These are phyloP conservation scores for Augochlorella aurata DNA, from an alignment of 2,888 invertebrate species.

Conservation along the genomic window DNA sequence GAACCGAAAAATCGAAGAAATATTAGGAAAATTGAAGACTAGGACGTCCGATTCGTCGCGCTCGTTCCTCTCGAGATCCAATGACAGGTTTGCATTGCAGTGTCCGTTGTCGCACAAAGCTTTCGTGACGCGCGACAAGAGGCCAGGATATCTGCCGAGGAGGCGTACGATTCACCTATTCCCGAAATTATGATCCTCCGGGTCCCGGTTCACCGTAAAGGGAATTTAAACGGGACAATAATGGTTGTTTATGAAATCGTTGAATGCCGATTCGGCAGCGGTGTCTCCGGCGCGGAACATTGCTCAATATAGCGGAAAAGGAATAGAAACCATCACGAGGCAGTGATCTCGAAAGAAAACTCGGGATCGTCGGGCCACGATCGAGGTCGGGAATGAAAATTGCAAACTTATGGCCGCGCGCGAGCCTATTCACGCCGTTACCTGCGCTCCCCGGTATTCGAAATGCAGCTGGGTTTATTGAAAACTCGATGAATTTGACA, in stretches of 20 bases:
- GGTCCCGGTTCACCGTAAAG: constrained; percentile 32
- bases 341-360: constrained; percentile 58
- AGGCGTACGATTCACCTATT: constrained; percentile 39
- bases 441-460: constrained; percentile 20
- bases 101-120: constrained; percentile 10
- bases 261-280: constrained; percentile 58
- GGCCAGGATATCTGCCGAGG: constrained; percentile 55
- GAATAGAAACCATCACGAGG: constrained; percentile 46
- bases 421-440: constrained; percentile 46
- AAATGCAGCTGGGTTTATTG: constrained; percentile 50
- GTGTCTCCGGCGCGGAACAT: constrained; percentile 61
- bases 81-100: background rate
- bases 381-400: constrained; percentile 67
- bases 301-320: constrained; percentile 73
- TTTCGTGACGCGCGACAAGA: constrained; percentile 61
- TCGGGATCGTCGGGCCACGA: constrained; percentile 58
- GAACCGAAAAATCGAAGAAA: background rate
- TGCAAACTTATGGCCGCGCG: constrained; percentile 70
- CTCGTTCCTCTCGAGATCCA: constrained; percentile 10
- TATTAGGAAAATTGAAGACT: background rate
- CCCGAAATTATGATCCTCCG: constrained; percentile 67
- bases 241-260: constrained; percentile 73
- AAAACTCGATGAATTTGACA: constrained; percentile 12
- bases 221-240: constrained; percentile 68
- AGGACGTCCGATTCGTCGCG: constrained; percentile 14